phyloP scores from a whole-genome alignment of 2,113 vertebrate genomes.

The Festucalex cinctus region DNA sequence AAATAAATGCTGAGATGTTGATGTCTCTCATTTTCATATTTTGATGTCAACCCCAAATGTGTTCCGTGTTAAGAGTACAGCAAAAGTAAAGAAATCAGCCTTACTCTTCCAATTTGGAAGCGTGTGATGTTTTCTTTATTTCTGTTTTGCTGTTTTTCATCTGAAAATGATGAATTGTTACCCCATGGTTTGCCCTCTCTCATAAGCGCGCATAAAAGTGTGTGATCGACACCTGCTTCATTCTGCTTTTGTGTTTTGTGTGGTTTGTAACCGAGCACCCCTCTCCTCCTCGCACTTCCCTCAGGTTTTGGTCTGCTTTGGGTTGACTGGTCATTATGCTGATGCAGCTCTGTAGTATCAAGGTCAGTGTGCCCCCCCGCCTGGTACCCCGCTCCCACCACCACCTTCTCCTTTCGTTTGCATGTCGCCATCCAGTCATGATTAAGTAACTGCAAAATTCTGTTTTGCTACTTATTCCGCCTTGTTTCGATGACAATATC shows the following conservation, averaged over 20 bases:
- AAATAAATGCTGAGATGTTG: neutral
- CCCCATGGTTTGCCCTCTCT: neutral
- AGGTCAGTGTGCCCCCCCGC: conserved; percentile 88
- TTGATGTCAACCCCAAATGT: neutral
- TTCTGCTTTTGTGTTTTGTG: conserved; percentile 28
- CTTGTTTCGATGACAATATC: too few relatives aligned
- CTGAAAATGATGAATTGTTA: conserved; percentile 39
- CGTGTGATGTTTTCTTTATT: neutral
- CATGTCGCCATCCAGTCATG: conserved; percentile 2
- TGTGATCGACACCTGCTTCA: conserved; percentile 23
- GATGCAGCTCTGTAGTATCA: conserved; percentile 99
- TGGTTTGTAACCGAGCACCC: conserved; percentile 48
- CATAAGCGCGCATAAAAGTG: neutral
- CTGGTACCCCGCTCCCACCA: neutral
- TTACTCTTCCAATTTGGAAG: neutral
- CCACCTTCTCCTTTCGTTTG: neutral
- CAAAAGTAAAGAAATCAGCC: neutral
- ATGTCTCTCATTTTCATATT: neutral
- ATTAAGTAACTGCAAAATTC: neutral
- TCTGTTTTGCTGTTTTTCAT: conserved; percentile 23
- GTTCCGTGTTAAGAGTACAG: neutral
- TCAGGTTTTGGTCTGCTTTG: conserved; percentile 94
- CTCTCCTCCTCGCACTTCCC: conserved; percentile 84
- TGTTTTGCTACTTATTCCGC: too few relatives aligned
- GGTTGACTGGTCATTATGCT: conserved; percentile 96